Evolutionary conservation across 35 echinoderm and acorn worm species (phyloP).

Genomic region (Ophiothrix spiculata): DNA sequence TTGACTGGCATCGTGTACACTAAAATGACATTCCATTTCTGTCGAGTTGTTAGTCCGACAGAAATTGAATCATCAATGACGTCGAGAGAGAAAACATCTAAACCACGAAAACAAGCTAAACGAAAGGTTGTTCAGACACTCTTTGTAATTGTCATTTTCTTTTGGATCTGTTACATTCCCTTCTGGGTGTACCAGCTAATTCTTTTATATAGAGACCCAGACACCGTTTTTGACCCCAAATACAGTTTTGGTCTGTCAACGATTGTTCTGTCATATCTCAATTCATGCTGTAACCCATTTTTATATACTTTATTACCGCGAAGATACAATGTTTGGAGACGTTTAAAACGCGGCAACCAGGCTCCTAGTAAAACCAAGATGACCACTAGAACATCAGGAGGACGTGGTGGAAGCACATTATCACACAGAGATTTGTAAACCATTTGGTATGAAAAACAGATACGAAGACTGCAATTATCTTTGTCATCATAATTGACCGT

Average conservation of each 20-base stretch:
- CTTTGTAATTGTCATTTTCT: conserved; percentile 68
- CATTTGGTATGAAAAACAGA: too few relatives aligned
- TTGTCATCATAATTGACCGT: too few relatives aligned
- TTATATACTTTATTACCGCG: conserved; percentile 73
- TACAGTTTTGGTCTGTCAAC: conserved; percentile 53
- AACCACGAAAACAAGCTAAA: conserved; percentile 46
- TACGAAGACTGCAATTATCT: too few relatives aligned
- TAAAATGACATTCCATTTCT: conserved; percentile 58
- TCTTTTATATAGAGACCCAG: not conserved
- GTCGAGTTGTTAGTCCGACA: conserved; percentile 36
- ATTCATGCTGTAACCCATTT: conserved; percentile 79
- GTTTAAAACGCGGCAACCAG: not conserved
- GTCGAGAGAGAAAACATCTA: not conserved
- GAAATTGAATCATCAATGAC: not conserved
- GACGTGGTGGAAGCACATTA: too few relatives aligned
- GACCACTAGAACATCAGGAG: not conserved
- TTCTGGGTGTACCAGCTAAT: conserved; percentile 79
- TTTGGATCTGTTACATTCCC: conserved; percentile 81
- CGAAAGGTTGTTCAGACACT: conserved; percentile 71
- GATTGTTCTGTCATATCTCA: conserved; percentile 67
- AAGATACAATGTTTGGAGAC: conserved; percentile 63
- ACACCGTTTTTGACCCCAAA: conserved; percentile 24
- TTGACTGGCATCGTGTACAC: conserved; percentile 53
- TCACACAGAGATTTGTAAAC: too few relatives aligned
- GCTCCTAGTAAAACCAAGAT: not conserved